Evolutionary conservation across 2,888 invertebrate species (phyloP).

Genomic region (Acleris sparsana): DNA sequence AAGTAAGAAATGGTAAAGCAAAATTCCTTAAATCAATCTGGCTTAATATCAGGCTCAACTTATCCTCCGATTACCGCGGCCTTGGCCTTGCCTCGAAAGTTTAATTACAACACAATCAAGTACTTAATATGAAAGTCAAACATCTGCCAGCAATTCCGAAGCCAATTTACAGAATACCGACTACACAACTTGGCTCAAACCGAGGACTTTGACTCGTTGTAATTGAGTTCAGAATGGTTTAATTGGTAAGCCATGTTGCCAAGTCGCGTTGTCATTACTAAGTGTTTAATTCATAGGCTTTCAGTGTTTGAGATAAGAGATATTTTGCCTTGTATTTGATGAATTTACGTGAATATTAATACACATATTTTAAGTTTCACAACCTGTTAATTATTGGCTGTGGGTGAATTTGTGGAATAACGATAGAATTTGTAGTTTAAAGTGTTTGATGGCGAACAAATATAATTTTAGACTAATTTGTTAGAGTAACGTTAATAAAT

Average conservation of each 20-base stretch:
- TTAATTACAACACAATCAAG: slow-evolving; percentile 23
- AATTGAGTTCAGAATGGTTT: neutral
- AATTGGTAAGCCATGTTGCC: neutral
- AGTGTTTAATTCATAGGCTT: slow-evolving; percentile 7
- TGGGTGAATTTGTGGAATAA: slow-evolving; percentile 19
- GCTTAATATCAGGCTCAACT: no score
- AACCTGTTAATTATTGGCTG: slow-evolving; percentile 25
- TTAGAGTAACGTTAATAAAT: neutral
- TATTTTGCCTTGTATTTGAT: slow-evolving; percentile 3
- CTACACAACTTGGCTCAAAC: neutral
- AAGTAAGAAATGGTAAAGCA: no score
- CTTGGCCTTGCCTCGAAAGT: slow-evolving; percentile 16
- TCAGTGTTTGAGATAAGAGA: slow-evolving; percentile 3
- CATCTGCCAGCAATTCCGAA: slow-evolving; percentile 21
- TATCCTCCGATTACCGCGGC: neutral
- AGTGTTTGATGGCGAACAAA: slow-evolving; percentile 10
- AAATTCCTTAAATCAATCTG: no score
- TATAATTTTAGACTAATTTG: slow-evolving; percentile 22
- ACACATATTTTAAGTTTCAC: slow-evolving; percentile 21
- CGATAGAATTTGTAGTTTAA: slow-evolving; percentile 18
- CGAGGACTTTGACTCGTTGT: neutral
- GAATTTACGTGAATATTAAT: slow-evolving; percentile 16
- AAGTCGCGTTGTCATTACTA: neutral
- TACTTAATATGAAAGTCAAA: slow-evolving; percentile 25
- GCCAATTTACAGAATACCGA: slow-evolving; percentile 4